These are phyloP conservation scores for Aspidapion aeneum DNA, from an alignment of 2,888 invertebrate genomes.

Conservation along the genomic window DNA sequence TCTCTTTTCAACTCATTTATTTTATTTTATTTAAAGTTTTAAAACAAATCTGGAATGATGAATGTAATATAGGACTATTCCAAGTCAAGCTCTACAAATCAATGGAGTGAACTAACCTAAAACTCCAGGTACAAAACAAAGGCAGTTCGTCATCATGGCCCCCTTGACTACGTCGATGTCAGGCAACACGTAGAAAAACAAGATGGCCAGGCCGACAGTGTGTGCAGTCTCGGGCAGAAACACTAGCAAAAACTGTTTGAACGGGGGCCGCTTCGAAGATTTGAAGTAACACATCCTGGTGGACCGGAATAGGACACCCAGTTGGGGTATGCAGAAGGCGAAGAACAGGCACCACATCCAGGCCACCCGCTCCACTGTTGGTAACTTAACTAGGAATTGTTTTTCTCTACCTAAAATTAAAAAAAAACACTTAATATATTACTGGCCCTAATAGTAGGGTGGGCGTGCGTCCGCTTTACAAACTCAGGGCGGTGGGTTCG, in stretches of 20 bases:
- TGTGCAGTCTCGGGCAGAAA: slow-evolving; percentile 86
- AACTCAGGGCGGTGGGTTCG: no score
- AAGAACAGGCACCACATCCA: slow-evolving; percentile 93
- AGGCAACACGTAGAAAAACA: slow-evolving; percentile 87
- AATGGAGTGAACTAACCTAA: slow-evolving; percentile 54
- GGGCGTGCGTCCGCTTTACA: no score
- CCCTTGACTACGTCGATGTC: slow-evolving; percentile 92
- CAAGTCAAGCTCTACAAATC: no score
- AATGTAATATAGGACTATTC: no score
- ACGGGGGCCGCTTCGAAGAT: slow-evolving; percentile 71
- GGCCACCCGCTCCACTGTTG: slow-evolving; percentile 81
- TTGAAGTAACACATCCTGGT: slow-evolving; percentile 89
- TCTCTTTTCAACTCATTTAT: no score
- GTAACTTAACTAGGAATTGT: slow-evolving; percentile 75
- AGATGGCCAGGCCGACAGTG: slow-evolving; percentile 79
- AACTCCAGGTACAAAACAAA: slow-evolving; percentile 86
- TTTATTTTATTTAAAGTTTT: no score
- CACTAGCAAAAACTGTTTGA: slow-evolving; percentile 63
- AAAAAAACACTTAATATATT: slow-evolving; percentile 1
- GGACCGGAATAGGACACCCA: slow-evolving; percentile 81
- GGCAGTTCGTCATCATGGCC: slow-evolving; percentile 93
- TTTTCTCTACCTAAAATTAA: slow-evolving; percentile 73
- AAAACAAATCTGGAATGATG: no score
- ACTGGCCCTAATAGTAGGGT: no score
- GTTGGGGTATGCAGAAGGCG: slow-evolving; percentile 84